Conservation (phyloP, 1,140 invertebrate genomes). For the Apis laboriosa region DNA sequence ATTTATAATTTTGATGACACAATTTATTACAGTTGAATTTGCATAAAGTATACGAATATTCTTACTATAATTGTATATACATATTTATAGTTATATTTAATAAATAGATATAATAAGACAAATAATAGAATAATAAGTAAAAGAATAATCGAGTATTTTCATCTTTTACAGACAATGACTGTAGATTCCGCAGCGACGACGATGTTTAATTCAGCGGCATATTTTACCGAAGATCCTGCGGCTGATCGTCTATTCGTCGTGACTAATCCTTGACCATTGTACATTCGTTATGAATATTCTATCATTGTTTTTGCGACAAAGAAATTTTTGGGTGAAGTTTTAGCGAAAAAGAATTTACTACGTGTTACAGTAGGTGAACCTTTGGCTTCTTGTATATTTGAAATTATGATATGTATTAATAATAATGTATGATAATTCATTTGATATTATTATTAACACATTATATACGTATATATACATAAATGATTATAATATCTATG, state of each 20-base stretch:
- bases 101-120: neutral
- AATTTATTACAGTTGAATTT: too few relatives aligned
- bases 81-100: neutral
- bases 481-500: neutral
- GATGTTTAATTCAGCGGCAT: constrained; percentile 79
- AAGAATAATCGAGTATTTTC: constrained; percentile 37
- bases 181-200: constrained; percentile 66
- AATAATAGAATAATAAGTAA: neutral
- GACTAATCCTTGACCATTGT: constrained; percentile 80
- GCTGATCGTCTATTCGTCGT: constrained; percentile 78
- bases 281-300: constrained; percentile 78
- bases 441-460: constrained; percentile 46
- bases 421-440: constrained; percentile 34
- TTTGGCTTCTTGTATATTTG: constrained; percentile 75
- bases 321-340: constrained; percentile 61
- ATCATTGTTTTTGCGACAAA: constrained; percentile 66
- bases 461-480: constrained; percentile 24
- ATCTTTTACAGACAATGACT: constrained; percentile 52
- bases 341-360: constrained; percentile 27
- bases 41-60: too few relatives aligned
- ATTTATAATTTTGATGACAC: too few relatives aligned
- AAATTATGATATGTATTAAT: constrained; percentile 71
- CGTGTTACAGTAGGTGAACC: constrained; percentile 22
- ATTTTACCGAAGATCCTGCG: constrained; percentile 78
- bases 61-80: too few relatives aligned